phyloP scores from a whole-genome alignment of 1,140 invertebrate genomes.

The Polyergus mexicanus region DNA sequence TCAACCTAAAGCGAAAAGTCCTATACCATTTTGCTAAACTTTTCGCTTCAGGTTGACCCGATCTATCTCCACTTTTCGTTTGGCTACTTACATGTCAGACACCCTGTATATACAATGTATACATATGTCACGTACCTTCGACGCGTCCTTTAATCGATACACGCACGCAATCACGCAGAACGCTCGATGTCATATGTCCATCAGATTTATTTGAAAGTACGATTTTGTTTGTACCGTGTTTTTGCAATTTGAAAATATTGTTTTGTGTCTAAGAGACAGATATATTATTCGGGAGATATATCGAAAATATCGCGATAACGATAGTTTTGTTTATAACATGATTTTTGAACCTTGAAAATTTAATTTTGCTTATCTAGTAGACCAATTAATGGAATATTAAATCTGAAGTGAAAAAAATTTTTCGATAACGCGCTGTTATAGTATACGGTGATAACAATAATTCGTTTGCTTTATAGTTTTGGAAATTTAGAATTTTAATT shows the following conservation, averaged over 20 bases:
- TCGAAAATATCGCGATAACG: neutral
- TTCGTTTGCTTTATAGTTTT: neutral
- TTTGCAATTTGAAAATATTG: neutral
- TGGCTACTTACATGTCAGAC: too few relatives aligned
- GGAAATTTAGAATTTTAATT: neutral
- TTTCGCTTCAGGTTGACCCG: too few relatives aligned
- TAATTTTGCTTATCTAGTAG: neutral
- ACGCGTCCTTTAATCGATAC: constrained; percentile 44
- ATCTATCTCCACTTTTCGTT: too few relatives aligned
- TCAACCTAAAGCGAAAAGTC: too few relatives aligned
- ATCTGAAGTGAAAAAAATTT: neutral
- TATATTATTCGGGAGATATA: neutral
- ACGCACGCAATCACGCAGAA: constrained; percentile 29
- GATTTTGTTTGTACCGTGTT: neutral
- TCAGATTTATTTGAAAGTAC: neutral
- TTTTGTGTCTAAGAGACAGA: neutral
- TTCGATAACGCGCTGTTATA: neutral
- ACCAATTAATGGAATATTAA: neutral
- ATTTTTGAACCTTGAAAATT: neutral
- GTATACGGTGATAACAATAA: neutral
- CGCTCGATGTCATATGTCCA: constrained; percentile 6
- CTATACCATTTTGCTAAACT: too few relatives aligned
- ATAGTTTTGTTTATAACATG: neutral
- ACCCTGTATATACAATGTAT: neutral
- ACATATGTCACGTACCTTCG: constrained; percentile 27